phyloP scores from a whole-genome alignment of 1,140 invertebrate genomes.

The Leptonema lineaticorne region DNA sequence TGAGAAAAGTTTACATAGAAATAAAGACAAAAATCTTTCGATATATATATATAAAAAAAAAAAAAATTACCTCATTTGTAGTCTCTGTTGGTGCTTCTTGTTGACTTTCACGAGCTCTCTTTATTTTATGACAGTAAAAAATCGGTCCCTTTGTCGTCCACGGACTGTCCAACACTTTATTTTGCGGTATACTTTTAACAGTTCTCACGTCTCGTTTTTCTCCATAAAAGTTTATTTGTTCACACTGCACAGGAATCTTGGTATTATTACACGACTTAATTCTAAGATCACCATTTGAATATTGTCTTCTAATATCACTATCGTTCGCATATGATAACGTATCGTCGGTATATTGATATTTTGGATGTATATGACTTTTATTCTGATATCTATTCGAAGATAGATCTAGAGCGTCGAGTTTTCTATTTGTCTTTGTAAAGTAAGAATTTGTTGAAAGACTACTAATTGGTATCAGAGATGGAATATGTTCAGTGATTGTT shows the following conservation, averaged over 20 bases:
- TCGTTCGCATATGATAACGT: too few species aligned
- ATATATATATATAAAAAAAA: too few species aligned
- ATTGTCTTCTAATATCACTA: too few species aligned
- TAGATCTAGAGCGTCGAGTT: constrained; percentile 11
- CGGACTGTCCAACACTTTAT: constrained; percentile 38
- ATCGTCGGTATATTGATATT: too few species aligned
- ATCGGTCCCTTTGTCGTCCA: constrained; percentile 32
- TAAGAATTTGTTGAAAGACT: too few species aligned
- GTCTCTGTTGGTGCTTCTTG: not conserved
- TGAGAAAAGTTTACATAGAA: not conserved
- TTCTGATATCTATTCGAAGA: constrained; percentile 16
- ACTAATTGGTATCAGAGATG: constrained; percentile 36
- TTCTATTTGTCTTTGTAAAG: constrained; percentile 12
- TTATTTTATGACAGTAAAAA: constrained; percentile 23
- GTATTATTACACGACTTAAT: too few species aligned
- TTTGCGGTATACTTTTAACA: constrained; percentile 21
- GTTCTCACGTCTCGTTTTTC: constrained; percentile 9
- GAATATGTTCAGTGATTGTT: constrained; percentile 35
- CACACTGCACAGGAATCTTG: too few species aligned
- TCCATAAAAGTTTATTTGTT: too few species aligned
- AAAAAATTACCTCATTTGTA: not conserved
- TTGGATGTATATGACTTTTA: too few species aligned
- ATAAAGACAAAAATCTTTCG: too few species aligned
- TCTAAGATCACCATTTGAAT: too few species aligned
- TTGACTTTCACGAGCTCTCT: not conserved